Conservation (phyloP, 2,888 invertebrate genomes). For the Euzophera pinguis region DNA sequence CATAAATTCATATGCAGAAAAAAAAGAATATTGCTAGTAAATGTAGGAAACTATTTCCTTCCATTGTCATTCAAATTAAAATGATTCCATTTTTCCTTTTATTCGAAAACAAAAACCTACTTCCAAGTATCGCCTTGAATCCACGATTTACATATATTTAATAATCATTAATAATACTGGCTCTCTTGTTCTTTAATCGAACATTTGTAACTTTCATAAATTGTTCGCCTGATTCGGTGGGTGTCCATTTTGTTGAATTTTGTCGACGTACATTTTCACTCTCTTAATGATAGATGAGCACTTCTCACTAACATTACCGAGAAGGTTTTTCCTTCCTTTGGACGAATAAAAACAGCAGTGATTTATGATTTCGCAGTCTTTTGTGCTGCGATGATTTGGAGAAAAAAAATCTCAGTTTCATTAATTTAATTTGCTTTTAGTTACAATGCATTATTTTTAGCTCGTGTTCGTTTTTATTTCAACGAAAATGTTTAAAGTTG, state of each 20-base stretch:
- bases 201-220: not conserved
- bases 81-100: not conserved
- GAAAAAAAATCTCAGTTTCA: constrained; percentile 8
- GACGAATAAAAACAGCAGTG: constrained; percentile 18
- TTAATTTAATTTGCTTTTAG: constrained; percentile 12
- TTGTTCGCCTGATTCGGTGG: not conserved
- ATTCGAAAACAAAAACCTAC: too few species aligned
- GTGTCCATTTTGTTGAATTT: not conserved
- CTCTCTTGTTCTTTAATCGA: not conserved
- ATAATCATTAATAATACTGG: too few species aligned
- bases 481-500: too few species aligned
- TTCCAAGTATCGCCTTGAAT: too few species aligned
- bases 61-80: not conserved
- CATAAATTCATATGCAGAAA: too few species aligned
- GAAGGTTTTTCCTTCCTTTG: constrained; percentile 11
- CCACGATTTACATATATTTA: too few species aligned
- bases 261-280: not conserved
- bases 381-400: constrained; percentile 10
- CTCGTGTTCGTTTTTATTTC: not conserved
- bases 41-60: too few species aligned
- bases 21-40: too few species aligned
- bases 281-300: constrained; percentile 23
- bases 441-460: not conserved
- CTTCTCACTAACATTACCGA: constrained; percentile 12
- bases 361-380: constrained; percentile 12